Base-by-base conservation (phyloP, 2,113 vertebrate genomes). In the Puffinus mauretanicus region DNA sequence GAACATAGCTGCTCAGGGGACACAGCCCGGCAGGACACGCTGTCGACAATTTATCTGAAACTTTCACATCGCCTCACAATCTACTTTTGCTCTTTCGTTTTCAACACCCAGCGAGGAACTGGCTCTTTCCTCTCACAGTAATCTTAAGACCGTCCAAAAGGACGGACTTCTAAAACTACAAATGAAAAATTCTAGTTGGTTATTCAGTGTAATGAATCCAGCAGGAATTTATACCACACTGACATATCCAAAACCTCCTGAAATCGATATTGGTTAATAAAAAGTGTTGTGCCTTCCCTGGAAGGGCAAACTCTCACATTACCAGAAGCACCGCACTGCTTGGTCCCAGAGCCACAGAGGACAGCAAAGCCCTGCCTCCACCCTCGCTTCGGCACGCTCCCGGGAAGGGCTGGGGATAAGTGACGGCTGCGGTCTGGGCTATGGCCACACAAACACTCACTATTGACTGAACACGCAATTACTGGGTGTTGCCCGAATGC, bases 391-490 rank as follows among this genome's bases (percentile, higher is more conserved):
- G 17, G 34, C 54, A 30, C 15, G 1, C 19, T 42, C 54, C 24
- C 1, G 3, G 0, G 12, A 30, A 55, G 54, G 86, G 72, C 60
- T 17, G 49, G 47, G 34, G 32, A 10, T 10, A 16, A 52, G 22
- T 8, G 2, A 11, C 2, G 6, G n/a, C 76, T 24, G 29, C 1
- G 13, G 26, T 9, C 42, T 4, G 42, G 32, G 54, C 25, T 11
- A 7, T 0, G 3, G 34, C 57, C 77, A 6, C 73, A 9, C 20
- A 1, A 32, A 40, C 13, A 1, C 72, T 76, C 58, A 1, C 22
- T 5, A 3, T 2, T 16, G 55, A 34, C 61, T 11, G 16, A 20
- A 36, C 34, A 26, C 5, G 1, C 60, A 20, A 3, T 1, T 42
- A 11, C 47, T 19, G 65, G 71, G 54, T 34, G 93, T 7, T 73